Base-by-base conservation (phyloP, 2,113 vertebrate genomes). In the Alexandromys fortis region DNA sequence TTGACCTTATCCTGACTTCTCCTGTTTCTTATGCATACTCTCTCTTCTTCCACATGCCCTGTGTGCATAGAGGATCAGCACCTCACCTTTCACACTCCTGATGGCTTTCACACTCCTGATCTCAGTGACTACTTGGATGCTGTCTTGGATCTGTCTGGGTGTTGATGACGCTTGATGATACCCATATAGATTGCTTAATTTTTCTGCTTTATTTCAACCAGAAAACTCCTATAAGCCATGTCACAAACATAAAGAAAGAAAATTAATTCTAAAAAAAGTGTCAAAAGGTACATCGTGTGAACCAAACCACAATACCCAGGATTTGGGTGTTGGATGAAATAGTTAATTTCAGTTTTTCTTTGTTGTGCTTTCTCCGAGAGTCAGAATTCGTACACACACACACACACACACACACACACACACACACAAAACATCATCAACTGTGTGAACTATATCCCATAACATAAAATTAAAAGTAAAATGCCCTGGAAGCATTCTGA, bases 51-150 rank as follows among this genome's bases (percentile, higher is more conserved):
- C 12, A 1, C 5, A 35, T 47, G 3, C 17, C 3, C 3, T 21
- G 17, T 11, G 5, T 65, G 55, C 21, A 45, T 30, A 68, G 30
- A 45, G 1, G 7, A 5, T 28, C 12, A 19, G 1, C 8, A 33
- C 30, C 6, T 65, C 42, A 11, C 19, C 10, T 45, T 45, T 45
- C 45, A 45, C 45, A 45, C 42, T 45, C n/a, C 42, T 5, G 30
- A 26, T 3, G 0, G 2, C 9, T 30, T 68, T 77, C n/a, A 11
- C 0, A 1, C 5, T 78, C 17, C 30, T 1, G 35, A 14, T 9
- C 17, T 13, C 12, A 70, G 38, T 12, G 49, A 19, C 1, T 22
- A 5, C 30, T 12, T 0, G 33, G 65, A 30, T 45, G 52, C 52
- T 16, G 14, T 55, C 52, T 55, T 55, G 52, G 3, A 61, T 17